Base-by-base conservation (phyloP, 2,797 vertebrate species). In the Danionella dracula region DNA sequence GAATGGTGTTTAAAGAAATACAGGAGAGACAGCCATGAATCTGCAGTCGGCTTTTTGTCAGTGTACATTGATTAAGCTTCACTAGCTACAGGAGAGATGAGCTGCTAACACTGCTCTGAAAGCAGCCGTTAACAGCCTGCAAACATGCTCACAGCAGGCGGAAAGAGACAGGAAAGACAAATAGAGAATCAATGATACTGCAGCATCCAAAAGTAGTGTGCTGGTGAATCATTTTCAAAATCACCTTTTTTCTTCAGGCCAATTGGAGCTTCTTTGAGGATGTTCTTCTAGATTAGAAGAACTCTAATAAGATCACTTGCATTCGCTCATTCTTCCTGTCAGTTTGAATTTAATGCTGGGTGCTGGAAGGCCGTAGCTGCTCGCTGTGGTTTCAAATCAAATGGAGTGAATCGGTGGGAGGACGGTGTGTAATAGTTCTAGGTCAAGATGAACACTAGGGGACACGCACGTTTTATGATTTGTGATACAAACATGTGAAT, bases 381-480 rank as follows among this genome's bases (percentile, higher is more conserved):
- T 67, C 54, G 70, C 66, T 44, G 46, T 32, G 57, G 60, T 70
- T 62, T 62, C 20, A 9, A 4, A 59, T 68, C 60, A 73, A 79
- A 68, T 70, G 64, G 51, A 64, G 72, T 59, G 60, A 62, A 71
- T 63, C 66, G 12, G 49, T 54, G 48, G 50, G 56, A 53, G 29
- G 48, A 60, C 20, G 20, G 32, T 19, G 38, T 64, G 51, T 65
- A 70, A 62, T 64, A 61, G 49, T 40, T 61, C 49, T 55, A 65
- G 44, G 59, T 72, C 66, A 74, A 49, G 59, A 45, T 46, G 34
- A 72, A 58, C 44, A 41, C 42, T 13, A n/a, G 27, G 15, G 35
- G 8, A 50, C 37, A 60, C 41, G 19, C 17, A 61, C 32, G 17
- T 56, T 66, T 66, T 57, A 56, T 46, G 32, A 41, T 29, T 38